Base-by-base conservation (phyloP, 2,888 invertebrate genomes). In the Corythucha ciliata region DNA sequence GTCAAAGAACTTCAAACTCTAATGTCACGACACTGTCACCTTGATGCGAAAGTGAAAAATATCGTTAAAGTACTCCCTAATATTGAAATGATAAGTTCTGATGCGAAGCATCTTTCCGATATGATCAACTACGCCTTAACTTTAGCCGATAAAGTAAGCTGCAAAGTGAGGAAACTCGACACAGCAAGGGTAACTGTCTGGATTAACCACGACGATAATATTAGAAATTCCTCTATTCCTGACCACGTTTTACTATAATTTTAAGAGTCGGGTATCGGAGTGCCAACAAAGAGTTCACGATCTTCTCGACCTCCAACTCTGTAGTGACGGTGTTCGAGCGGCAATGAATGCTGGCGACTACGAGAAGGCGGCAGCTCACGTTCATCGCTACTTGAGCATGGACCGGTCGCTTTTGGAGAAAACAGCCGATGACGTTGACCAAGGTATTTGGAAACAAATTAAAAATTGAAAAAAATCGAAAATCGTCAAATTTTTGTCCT, bases 281-380 rank as follows among this genome's bases (percentile, higher is more conserved):
- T 94, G 93, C 64, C 90, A 97, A 67, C 83, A 86, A 60, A 74
- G 96, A 52, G 94, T 97, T 0, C 89, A 93, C 63, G 96, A 97
- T 67, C 75, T 97, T 32, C 80, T 96, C 53, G 96, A 97, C 67
- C 73, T 97, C 46, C 91, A 94, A 69, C 75, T 91, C 52, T 98
- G 97, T 67, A 92, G 93, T 42, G 90, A 94, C 67, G 97, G 96
- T n/a, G 97, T 98, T 0, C 86, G 92, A 58, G 81, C 86, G 44
- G 94, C 98, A 1, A 81, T 99, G 48, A 79, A 81, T 58, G 87
- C 89, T 61, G 93, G 96, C 69, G 93, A 99, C 68, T 97, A 88
- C 70, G 98, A 99, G 69, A 85, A 88, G 70, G 93, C 94, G 48
- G 96, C 97, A 10, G 90, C 82, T 0, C 96, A 96, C 66, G 86